These are phyloP conservation scores for Aphrophora alni DNA, from an alignment of 2,888 invertebrate species.

Conservation along the genomic window DNA sequence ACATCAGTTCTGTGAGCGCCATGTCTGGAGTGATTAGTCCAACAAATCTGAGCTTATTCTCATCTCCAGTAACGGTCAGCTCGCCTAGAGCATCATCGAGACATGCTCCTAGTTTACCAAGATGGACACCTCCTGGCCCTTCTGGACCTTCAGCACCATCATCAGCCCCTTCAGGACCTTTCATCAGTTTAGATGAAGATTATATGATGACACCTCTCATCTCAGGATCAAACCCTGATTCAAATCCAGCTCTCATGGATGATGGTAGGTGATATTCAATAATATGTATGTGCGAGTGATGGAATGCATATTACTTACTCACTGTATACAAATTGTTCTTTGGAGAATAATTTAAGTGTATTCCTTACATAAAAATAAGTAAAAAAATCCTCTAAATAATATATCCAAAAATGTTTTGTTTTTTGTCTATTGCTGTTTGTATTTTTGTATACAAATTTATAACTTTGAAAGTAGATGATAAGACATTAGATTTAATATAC, in stretches of 20 bases:
- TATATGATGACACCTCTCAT: conserved; percentile 86
- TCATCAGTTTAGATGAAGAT: conserved; percentile 91
- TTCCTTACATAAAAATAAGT: no score
- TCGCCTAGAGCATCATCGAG: conserved; percentile 75
- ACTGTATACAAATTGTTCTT: conserved; percentile 9
- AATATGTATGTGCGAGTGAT: background rate
- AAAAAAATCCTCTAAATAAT: no score
- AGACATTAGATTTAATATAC: no score
- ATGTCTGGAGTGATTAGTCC: conserved; percentile 89
- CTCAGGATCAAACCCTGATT: conserved; percentile 61
- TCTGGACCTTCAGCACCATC: conserved; percentile 61
- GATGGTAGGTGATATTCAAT: conserved; percentile 65
- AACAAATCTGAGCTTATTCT: conserved; percentile 83
- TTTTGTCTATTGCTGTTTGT: no score
- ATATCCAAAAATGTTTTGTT: no score
- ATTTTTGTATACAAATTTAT: no score
- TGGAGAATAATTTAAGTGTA: conserved; percentile 21
- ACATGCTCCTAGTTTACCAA: conserved; percentile 54
- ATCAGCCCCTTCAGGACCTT: conserved; percentile 70
- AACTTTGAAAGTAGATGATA: no score
- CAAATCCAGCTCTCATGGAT: conserved; percentile 73
- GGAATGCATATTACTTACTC: background rate
- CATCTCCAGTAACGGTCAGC: conserved; percentile 68
- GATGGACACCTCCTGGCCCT: conserved; percentile 53
- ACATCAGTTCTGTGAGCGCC: conserved; percentile 77